Evolutionary conservation across 2,797 vertebrate species (phyloP).

Genomic region (Carapus acus): DNA sequence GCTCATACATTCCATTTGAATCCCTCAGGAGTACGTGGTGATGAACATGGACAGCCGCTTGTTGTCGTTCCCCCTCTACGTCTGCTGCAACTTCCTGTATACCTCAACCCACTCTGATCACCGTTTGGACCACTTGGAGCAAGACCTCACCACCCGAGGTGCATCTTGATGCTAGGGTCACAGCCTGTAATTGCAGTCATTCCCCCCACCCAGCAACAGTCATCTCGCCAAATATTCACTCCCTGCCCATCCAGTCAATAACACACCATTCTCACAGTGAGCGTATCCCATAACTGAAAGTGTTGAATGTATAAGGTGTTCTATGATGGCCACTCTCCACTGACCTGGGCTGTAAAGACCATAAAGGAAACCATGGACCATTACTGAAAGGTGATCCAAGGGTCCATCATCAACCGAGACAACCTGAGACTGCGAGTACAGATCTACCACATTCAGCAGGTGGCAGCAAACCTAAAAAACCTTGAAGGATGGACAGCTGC

Average conservation of each 20-base stretch:
- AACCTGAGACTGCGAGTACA: no score
- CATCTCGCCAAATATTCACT: constrained; percentile 32
- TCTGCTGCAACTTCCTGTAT: constrained; percentile 97
- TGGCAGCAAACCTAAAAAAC: no score
- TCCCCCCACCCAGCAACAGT: constrained; percentile 14
- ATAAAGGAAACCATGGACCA: constrained; percentile 1
- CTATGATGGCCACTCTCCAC: no score
- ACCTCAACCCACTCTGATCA: constrained; percentile 79
- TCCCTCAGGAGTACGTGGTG: constrained; percentile 86
- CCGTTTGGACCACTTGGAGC: constrained; percentile 61
- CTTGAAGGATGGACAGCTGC: no score
- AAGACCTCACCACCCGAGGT: constrained; percentile 56
- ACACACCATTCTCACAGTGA: no score
- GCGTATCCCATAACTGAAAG: no score
- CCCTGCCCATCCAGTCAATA: no score
- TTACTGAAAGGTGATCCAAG: neutral
- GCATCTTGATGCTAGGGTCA: constrained; percentile 62
- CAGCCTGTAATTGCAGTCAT: no score
- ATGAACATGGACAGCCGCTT: constrained; percentile 95
- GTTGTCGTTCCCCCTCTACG: constrained; percentile 89
- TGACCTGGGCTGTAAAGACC: no score
- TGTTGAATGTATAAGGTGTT: no score
- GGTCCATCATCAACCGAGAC: no score
- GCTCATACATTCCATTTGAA: neutral
- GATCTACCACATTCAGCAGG: neutral